These are phyloP conservation scores for Pseudorhombus dupliciocellatus DNA, from an alignment of 2,113 vertebrate genomes.

Conservation along the genomic window DNA sequence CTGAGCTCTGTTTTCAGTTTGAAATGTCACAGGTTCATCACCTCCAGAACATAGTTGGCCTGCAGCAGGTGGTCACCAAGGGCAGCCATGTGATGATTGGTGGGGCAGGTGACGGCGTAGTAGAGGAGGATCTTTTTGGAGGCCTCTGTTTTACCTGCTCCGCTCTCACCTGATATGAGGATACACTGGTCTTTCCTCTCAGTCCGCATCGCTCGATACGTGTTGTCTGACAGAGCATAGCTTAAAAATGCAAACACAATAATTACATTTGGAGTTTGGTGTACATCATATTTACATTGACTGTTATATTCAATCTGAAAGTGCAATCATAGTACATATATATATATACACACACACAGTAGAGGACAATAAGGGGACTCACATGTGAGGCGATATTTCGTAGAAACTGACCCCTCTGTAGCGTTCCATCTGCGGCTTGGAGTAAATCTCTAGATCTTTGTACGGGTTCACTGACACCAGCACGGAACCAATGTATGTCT, in stretches of 20 bases:
- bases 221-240: slow-evolving; percentile 92
- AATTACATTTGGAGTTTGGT: no score
- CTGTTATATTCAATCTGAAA: no score
- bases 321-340: neutral
- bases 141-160: slow-evolving; percentile 95
- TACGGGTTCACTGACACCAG: slow-evolving; percentile 98
- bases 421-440: slow-evolving; percentile 93
- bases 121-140: slow-evolving; percentile 97
- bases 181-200: slow-evolving; percentile 94
- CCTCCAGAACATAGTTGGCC: slow-evolving; percentile 95
- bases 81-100: slow-evolving; percentile 85
- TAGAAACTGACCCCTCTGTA: slow-evolving; percentile 98
- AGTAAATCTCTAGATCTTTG: slow-evolving; percentile 97
- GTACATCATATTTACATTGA: no score
- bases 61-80: slow-evolving; percentile 92
- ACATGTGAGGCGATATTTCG: slow-evolving; percentile 98
- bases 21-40: slow-evolving; percentile 42
- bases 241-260: slow-evolving; percentile 73
- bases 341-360: no score
- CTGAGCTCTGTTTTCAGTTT: neutral
- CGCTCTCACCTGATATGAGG: slow-evolving; percentile 96
- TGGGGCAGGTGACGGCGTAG: slow-evolving; percentile 91
- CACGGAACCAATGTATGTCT: slow-evolving; percentile 97
- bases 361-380: slow-evolving; percentile 69
- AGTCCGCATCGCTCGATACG: slow-evolving; percentile 89